phyloP scores from a whole-genome alignment of 2,113 vertebrate species.

The Bufo gargarizans region DNA sequence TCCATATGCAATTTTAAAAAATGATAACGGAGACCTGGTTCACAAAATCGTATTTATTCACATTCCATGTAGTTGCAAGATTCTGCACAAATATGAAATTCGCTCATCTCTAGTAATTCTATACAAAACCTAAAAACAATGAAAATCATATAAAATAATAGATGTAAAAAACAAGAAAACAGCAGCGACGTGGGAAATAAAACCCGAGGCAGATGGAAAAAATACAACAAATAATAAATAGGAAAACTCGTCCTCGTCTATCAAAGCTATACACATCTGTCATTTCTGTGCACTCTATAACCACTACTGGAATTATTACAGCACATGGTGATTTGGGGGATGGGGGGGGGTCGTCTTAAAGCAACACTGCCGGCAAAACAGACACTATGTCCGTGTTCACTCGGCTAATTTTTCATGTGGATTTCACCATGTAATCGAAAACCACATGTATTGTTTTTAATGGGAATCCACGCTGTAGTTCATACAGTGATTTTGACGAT shows the following conservation, averaged over 20 bases:
- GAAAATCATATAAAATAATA: not conserved
- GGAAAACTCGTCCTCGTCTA: not conserved
- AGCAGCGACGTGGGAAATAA: not conserved
- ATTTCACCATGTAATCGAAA: no score
- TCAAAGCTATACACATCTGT: conserved; percentile 1
- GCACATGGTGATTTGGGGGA: no score
- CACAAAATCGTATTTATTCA: not conserved
- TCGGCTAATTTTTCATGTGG: no score
- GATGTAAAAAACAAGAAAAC: not conserved
- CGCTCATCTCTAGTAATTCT: no score
- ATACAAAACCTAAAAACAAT: not conserved
- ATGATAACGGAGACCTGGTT: not conserved
- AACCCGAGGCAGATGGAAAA: not conserved
- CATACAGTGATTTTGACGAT: no score
- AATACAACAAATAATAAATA: conserved; percentile 3
- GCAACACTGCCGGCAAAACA: no score
- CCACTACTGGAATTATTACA: not conserved
- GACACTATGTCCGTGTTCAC: no score
- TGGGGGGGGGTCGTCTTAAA: no score
- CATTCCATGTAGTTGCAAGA: not conserved
- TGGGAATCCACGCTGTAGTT: no score
- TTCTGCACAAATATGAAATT: not conserved
- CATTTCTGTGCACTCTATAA: not conserved
- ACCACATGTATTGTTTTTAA: no score
- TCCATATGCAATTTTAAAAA: not conserved